phyloP scores from a whole-genome alignment of 1,140 invertebrate species.

The Macrotrachela quadricornifera region DNA sequence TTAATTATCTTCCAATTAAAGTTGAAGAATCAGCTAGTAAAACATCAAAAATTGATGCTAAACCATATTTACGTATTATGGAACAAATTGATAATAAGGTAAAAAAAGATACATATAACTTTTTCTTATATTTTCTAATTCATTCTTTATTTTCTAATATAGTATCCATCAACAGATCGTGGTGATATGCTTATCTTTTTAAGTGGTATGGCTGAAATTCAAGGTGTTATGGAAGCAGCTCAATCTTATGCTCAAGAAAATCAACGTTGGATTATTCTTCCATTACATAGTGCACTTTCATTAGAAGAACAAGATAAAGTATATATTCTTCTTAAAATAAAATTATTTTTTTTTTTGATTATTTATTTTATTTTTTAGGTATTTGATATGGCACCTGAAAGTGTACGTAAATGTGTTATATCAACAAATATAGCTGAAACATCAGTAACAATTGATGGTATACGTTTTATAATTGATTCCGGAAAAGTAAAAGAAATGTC shows the following conservation, averaged over 20 bases:
- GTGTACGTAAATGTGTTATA: slow-evolving; percentile 82
- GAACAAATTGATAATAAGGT: slow-evolving; percentile 64
- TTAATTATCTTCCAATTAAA: slow-evolving; percentile 50
- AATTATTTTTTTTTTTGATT: too few relatives aligned
- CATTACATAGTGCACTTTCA: slow-evolving; percentile 74
- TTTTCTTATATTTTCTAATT: too few relatives aligned
- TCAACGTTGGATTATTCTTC: slow-evolving; percentile 74
- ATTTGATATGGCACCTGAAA: slow-evolving; percentile 84
- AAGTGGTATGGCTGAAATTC: slow-evolving; percentile 84
- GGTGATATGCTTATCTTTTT: slow-evolving; percentile 89
- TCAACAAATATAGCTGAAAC: slow-evolving; percentile 99
- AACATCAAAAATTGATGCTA: slow-evolving; percentile 50
- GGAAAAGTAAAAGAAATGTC: slow-evolving; percentile 77
- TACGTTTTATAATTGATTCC: slow-evolving; percentile 88
- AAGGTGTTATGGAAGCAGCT: slow-evolving; percentile 61
- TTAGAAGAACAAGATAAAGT: slow-evolving; percentile 77
- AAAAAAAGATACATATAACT: too few relatives aligned
- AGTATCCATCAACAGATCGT: slow-evolving; percentile 48
- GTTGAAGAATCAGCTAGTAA: slow-evolving; percentile 35
- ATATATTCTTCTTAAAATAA: too few relatives aligned
- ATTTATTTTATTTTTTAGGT: too few relatives aligned
- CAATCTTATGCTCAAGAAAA: slow-evolving; percentile 56
- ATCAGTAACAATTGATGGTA: slow-evolving; percentile 91
- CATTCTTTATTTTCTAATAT: too few relatives aligned
- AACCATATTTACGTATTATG: slow-evolving; percentile 72